Conservation (phyloP, 2,797 vertebrate genomes). For the Phalanger gymnotis region DNA sequence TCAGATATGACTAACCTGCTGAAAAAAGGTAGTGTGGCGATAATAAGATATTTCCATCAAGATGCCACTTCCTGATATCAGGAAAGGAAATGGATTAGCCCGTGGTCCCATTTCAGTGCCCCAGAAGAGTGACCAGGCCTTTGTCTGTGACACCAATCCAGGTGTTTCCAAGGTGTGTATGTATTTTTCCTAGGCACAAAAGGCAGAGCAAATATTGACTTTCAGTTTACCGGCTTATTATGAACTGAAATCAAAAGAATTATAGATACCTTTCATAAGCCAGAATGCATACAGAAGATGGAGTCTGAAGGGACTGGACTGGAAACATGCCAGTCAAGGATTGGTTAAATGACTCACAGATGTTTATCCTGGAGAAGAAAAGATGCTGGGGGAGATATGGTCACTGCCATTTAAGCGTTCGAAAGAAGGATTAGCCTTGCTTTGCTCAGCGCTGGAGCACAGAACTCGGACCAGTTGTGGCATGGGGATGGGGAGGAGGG, state of each 20-base stretch:
- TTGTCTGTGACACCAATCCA: not conserved
- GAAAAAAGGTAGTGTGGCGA: not conserved
- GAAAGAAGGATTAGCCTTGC: not conserved
- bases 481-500: not conserved
- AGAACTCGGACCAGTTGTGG: not conserved
- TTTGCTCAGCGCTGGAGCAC: not conserved
- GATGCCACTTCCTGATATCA: not conserved
- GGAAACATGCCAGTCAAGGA: not conserved
- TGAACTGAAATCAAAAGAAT: not conserved
- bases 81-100: not conserved
- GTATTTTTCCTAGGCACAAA: not conserved
- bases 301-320: not conserved
- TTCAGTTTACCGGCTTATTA: conserved; percentile 21
- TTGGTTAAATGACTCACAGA: not conserved
- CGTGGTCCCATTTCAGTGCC: not conserved
- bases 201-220: not conserved
- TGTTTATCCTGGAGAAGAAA: not conserved
- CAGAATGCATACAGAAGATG: not conserved
- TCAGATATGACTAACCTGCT: not conserved
- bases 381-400: not conserved
- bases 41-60: not conserved
- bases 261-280: not conserved
- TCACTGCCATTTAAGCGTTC: not conserved
- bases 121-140: not conserved
- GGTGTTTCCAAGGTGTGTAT: not conserved